A percentile compares a stretch with the other conserved stretches of the same genome.
phyloP scores from a whole-genome alignment of 30 jellyfish, hydroid and myxozoan species.

The Turritopsis rubra region DNA sequence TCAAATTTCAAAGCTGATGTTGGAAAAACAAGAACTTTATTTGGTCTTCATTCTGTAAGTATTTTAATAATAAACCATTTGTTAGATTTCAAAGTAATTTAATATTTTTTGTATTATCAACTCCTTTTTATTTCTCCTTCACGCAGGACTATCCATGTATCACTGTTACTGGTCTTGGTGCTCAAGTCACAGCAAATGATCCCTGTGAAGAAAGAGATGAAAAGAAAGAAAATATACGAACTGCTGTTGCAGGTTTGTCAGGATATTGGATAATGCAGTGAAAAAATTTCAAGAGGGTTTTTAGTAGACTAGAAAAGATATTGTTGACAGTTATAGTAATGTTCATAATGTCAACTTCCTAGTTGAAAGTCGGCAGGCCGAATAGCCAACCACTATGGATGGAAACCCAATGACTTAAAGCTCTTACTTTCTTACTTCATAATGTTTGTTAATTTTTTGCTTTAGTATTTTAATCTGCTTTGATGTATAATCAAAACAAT shows the following conservation, averaged over 20 bases:
- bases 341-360: too few species aligned
- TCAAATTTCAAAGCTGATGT: conserved; percentile 64
- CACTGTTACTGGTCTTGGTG: conserved; percentile 75
- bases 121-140: background rate
- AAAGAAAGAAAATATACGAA: conserved; percentile 56
- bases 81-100: background rate
- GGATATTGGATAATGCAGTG: background rate
- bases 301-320: background rate
- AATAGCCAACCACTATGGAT: too few species aligned
- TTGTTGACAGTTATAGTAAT: too few species aligned
- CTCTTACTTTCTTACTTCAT: too few species aligned
- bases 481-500: background rate
- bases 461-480: background rate
- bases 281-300: background rate
- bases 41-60: conserved; percentile 49
- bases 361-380: too few species aligned
- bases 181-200: conserved; percentile 23
- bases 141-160: conserved; percentile 55
- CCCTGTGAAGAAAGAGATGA: conserved; percentile 49
- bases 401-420: too few species aligned
- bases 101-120: background rate
- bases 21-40: conserved; percentile 57
- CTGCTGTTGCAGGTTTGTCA: conserved; percentile 69
- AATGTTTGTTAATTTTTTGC: background rate
- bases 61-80: too few species aligned